phyloP scores from a whole-genome alignment of 2,113 vertebrate genomes.

The Pyrgilauda ruficollis region DNA sequence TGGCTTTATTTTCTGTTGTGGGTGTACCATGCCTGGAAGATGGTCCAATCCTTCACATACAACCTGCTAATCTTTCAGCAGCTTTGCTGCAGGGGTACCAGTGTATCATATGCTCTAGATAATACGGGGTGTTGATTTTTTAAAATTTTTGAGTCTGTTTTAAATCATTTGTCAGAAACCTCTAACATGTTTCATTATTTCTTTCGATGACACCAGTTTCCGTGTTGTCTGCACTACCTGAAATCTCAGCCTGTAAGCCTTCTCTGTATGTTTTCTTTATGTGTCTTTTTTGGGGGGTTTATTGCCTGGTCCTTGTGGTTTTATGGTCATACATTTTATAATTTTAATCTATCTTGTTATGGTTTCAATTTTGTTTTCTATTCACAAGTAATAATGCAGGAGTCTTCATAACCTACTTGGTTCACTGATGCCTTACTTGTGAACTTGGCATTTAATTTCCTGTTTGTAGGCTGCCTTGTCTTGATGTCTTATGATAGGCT shows the following conservation, averaged over 20 bases:
- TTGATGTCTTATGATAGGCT: not conserved
- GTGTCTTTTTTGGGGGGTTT: accelerated
- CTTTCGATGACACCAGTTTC: not conserved
- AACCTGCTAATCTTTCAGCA: not conserved
- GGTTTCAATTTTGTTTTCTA: not conserved
- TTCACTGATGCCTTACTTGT: not conserved
- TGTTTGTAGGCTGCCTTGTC: not conserved
- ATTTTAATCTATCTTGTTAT: not conserved
- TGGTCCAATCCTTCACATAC: not conserved
- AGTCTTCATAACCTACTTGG: not conserved
- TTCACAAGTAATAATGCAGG: not conserved
- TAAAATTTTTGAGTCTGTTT: not conserved
- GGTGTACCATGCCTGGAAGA: not conserved
- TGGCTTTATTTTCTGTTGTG: not conserved
- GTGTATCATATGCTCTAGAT: not conserved
- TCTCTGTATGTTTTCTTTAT: not conserved
- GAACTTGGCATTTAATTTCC: slow-evolving; percentile 50
- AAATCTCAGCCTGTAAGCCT: not conserved
- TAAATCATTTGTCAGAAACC: not conserved
- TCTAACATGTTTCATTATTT: not conserved
- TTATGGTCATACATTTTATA: not conserved
- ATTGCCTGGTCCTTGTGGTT: not conserved
- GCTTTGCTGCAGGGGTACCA: not conserved
- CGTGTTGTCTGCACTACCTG: not conserved
- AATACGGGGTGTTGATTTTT: not conserved